Evolutionary conservation across 2,797 vertebrate species (phyloP).

Genomic region (Rousettus madagascariensis): DNA sequence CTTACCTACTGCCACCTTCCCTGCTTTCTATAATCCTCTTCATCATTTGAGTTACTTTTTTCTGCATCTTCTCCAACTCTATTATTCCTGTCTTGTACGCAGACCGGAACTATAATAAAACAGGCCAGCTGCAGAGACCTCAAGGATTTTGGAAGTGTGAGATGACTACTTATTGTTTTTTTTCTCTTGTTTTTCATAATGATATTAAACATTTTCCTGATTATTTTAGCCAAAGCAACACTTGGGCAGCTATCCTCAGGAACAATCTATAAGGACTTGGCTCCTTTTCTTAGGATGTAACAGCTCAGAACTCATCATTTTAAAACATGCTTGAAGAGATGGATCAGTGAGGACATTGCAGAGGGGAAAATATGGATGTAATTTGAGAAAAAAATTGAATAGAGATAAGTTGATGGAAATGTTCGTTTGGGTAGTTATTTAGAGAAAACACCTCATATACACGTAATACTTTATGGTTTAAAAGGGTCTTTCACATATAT

Average conservation of each 20-base stretch:
- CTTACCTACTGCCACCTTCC: background rate
- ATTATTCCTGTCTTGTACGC: background rate
- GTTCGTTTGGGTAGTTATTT: background rate
- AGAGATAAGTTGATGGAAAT: background rate
- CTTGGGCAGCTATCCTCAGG: background rate
- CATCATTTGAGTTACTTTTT: background rate
- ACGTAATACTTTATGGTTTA: background rate
- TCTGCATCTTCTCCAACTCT: background rate
- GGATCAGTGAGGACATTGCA: background rate
- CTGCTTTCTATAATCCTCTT: background rate
- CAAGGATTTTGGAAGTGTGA: background rate
- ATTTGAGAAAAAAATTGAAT: background rate
- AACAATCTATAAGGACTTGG: background rate
- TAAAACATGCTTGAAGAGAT: slow-evolving; percentile 7
- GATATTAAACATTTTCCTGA: background rate
- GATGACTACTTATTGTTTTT: background rate
- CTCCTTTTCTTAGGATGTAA: background rate
- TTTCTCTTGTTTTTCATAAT: slow-evolving; percentile 21
- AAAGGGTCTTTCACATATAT: background rate
- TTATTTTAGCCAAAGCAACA: background rate
- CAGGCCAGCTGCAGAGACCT: background rate
- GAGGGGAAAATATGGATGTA: background rate
- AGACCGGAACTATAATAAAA: slow-evolving; percentile 15
- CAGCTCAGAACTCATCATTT: background rate
- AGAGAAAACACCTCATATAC: background rate